Evolutionary conservation across 2,888 invertebrate genomes (phyloP).

Genomic region (Euplagia quadripunctaria): DNA sequence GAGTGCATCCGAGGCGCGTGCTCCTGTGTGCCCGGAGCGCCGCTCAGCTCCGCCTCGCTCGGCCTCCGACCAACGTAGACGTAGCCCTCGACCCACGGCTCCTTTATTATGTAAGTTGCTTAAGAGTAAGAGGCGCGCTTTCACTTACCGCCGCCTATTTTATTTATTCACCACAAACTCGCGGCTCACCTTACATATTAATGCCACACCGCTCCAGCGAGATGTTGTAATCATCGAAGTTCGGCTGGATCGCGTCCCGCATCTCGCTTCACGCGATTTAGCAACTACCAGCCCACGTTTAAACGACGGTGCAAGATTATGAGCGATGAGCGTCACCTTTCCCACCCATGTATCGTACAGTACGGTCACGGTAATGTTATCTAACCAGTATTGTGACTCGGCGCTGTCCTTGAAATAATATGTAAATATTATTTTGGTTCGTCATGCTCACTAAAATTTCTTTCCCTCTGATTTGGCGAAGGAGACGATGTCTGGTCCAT

Average conservation of each 20-base stretch:
- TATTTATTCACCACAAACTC: slow-evolving; percentile 52
- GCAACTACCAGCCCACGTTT: neutral
- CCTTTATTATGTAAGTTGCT: slow-evolving; percentile 50
- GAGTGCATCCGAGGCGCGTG: neutral
- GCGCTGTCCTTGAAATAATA: too few relatives aligned
- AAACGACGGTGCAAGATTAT: too few relatives aligned
- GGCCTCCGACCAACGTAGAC: slow-evolving; percentile 7
- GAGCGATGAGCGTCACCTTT: too few relatives aligned
- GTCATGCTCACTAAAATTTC: too few relatives aligned
- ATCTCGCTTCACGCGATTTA: neutral
- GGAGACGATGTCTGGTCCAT: too few relatives aligned
- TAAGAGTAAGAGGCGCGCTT: slow-evolving; percentile 54
- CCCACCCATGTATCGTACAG: too few relatives aligned
- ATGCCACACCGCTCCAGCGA: slow-evolving; percentile 32
- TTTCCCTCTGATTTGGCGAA: too few relatives aligned
- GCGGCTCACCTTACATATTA: slow-evolving; percentile 45
- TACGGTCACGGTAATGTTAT: too few relatives aligned
- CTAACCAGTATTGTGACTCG: too few relatives aligned
- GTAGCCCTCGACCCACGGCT: slow-evolving; percentile 21
- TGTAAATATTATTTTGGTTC: too few relatives aligned
- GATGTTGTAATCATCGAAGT: slow-evolving; percentile 33
- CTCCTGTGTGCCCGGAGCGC: neutral
- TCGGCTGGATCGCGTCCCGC: neutral
- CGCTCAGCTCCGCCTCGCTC: slow-evolving; percentile 1
- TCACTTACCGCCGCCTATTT: slow-evolving; percentile 56